Conservation (phyloP, 2,797 vertebrate genomes). For the Neomorphus geoffroyi region DNA sequence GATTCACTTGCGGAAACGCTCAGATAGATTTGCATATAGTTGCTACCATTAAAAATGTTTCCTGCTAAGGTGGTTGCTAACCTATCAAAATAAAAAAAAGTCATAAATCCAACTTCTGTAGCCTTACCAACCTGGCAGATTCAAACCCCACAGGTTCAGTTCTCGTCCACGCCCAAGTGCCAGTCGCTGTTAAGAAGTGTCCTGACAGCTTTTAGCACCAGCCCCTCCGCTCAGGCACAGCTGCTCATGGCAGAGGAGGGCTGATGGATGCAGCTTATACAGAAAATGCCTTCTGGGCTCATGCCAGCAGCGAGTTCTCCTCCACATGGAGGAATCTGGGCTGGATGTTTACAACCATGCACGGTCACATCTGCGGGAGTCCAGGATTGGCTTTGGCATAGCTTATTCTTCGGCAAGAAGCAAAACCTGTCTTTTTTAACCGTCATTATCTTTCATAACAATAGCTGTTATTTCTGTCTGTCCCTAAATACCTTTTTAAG, state of each 20-base stretch:
- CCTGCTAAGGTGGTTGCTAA: neutral
- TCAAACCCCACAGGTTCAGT: neutral
- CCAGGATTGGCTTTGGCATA: neutral
- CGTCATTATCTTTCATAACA: neutral
- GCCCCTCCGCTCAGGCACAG: neutral
- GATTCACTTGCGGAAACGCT: neutral
- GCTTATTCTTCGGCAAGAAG: neutral
- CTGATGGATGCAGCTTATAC: neutral
- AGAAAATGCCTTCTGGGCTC: neutral
- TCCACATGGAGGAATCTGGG: neutral
- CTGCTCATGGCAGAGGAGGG: neutral
- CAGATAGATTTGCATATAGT: neutral
- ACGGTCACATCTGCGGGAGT: neutral
- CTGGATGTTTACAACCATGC: neutral
- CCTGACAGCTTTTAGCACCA: neutral
- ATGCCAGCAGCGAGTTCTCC: neutral
- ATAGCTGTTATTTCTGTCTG: neutral
- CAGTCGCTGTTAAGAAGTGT: neutral
- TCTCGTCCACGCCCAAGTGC: neutral
- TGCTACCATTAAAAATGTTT: neutral
- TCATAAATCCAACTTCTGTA: neutral
- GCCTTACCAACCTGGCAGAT: neutral
- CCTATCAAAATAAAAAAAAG: neutral
- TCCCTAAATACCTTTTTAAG: neutral
- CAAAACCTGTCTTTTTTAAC: neutral